phyloP scores from a whole-genome alignment of 2,888 invertebrate species.

The Patella caerulea region DNA sequence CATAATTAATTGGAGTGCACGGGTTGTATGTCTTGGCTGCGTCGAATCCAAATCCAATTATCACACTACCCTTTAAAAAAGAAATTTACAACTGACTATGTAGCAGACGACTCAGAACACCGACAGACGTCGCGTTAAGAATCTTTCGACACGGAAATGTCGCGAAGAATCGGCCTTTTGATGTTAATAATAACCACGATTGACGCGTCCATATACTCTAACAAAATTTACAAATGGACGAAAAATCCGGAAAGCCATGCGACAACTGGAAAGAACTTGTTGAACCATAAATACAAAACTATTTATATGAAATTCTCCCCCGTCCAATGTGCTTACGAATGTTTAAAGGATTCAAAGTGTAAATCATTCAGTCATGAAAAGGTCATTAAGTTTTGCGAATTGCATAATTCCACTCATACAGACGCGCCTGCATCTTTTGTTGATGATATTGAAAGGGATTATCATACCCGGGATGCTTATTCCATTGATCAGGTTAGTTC shows the following conservation, averaged over 20 bases:
- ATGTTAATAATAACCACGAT: neutral
- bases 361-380: conserved; percentile 58
- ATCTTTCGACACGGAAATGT: too few relatives aligned
- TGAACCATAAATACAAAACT: conserved; percentile 43
- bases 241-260: conserved; percentile 24
- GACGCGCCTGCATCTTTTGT: conserved; percentile 40
- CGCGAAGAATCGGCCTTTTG: too few relatives aligned
- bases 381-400: conserved; percentile 46
- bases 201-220: neutral
- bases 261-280: conserved; percentile 38
- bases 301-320: conserved; percentile 45
- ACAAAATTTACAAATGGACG: conserved; percentile 33
- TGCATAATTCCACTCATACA: conserved; percentile 56
- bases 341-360: conserved; percentile 51
- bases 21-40: too few relatives aligned
- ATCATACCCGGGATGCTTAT: conserved; percentile 54
- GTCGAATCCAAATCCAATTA: too few relatives aligned
- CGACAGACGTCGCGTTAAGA: too few relatives aligned
- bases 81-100: too few relatives aligned
- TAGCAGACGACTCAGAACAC: too few relatives aligned
- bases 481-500: conserved; percentile 54
- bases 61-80: too few relatives aligned
- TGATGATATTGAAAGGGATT: conserved; percentile 37
- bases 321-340: conserved; percentile 62
- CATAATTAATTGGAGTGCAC: too few relatives aligned